Base-by-base conservation (phyloP, 2,888 invertebrate genomes). In the Acrocera orbiculus region DNA sequence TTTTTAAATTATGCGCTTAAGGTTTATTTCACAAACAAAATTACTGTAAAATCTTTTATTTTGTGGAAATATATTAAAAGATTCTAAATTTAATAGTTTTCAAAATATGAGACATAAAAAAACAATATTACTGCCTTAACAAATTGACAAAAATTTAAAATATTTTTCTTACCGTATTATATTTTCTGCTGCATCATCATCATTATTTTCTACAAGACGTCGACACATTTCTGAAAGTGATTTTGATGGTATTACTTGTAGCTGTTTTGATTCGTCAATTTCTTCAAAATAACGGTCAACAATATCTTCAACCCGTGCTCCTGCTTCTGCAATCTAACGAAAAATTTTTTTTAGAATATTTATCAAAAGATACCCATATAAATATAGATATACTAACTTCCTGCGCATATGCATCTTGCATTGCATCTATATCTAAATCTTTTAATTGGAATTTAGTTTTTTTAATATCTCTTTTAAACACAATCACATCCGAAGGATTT, bases 401-500 rank as follows among this genome's bases (percentile, higher is more conserved):
- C 16, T 47, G 42, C 13, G 50, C 47, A 40, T 53, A 47, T 0
- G 49, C 54, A 9, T 45, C 45, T 9, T 50, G 41, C 51, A 58
- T 48, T 4, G 53, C 54, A 10, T 48, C 47, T 31, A 50, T 51
- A 38, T 60, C 59, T 14, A 48, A 44, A 10, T 43, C 46, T 1
- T 47, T 44, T 2, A 40, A 36, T 10, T 49, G 52, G 5, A 35
- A 32, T 32, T 55, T 55, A 3, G 39, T 37, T n/a, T 47, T 47
- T n/a, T 46, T 50, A 1, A 46, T 65, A 38, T 69, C 64, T 38
- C 67, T 66, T 44, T 71, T 73, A 54, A 87, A 77, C 27, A 73
- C 55, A 9, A 95, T 58, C 45, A 90, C 69, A 45, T 89, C 87
- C 39, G 71, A 72, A 1, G 83, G 76, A 61, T 96, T 95, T 0